Evolutionary conservation across 2,797 vertebrate genomes (phyloP), one percentile per base, ranked within the genome.

Genomic region (Chelon labrosus): DNA sequence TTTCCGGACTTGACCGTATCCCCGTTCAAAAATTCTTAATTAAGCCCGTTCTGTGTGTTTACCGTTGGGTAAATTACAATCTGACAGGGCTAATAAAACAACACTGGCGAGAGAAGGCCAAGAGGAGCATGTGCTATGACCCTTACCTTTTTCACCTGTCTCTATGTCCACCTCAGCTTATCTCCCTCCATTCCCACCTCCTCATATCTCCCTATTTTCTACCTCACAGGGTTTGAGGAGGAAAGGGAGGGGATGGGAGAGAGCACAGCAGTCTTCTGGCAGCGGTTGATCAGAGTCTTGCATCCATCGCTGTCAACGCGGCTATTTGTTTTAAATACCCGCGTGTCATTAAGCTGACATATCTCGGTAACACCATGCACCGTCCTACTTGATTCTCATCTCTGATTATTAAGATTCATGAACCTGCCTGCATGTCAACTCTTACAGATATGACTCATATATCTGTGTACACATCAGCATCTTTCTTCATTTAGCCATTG

Each of bases 11-110:
- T 94, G 96, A 96, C 94, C 93, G 92, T 96, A 95, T 94, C 96
- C 96, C 95, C 95, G 96, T 95, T 99, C 95, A 97, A 98, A 99
- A 99, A 97, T 97, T 99, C 97, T 97, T 97, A 98, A 99, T 98
- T 98, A 98, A 99, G 96, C 96, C 95, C 93, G 91, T 96, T 96
- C 96, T 96, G 96, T 98, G 94, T 99, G 96, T 99, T 99, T 99
- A 98, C 97, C 94, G 95, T 98, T 96, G 95, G 95, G 96, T 95
- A 96, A 97, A 97, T 97, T 97, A 96, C 97, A 96, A 96, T 96
- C 96, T 97, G 95, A 98, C 97, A 95, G 96, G 94, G 93, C 92
- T 95, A 95, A 94, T 95, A 94, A 95, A 95, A 95, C 87, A 91
- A 91, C 90, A 90, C 79, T 73, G 90, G 78, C 70, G 70, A 69